Evolutionary conservation across 2,888 invertebrate genomes (phyloP), one percentile per base, ranked within the genome.

Genomic region (Acleris emargana): DNA sequence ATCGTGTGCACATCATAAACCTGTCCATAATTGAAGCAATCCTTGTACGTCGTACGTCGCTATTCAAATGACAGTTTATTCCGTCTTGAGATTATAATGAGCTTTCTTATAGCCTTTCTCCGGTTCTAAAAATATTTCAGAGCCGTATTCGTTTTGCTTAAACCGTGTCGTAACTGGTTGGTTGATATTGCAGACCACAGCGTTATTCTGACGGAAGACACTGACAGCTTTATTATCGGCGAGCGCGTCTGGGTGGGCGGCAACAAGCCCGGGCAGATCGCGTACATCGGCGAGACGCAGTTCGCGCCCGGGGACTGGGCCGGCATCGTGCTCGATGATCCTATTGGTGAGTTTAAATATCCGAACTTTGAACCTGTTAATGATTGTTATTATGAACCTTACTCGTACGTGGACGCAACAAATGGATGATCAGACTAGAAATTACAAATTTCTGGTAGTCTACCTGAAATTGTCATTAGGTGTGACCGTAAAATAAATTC

Each of bases 301-400:
- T 99, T 99, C 91, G 99, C 99, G 17, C 97, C 98, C 20, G 99
- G 99, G 68, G 98, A 99, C 72, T 99, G 99, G 99, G 99, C 98
- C 57, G 99, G 99, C 58, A 96, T 99, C 68, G 99, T 98, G 68
- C 95, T 99, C 73, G 99, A 99, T 87, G 97, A 98, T 75, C 95
- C 98, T 49, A 96, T 97, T 78, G 99, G 99, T 96, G 93, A 91
- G 16, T 45, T n/a, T 17, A n/a, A 45, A 45, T 45, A 45, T 43
- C 2, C 32, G 38, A 13, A 4, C 38, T 3, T 38, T 38, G 0
- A 32, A 32, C 11, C 32, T 1, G 11, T 3, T 11, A 3, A 1
- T 32, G 11, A 32, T 28, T 28, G 28, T 28, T 7, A 28, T 28
- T 28, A 7, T 0, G 7, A 20, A 5, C 38, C 4, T 38, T 38